These are phyloP conservation scores for Mystacides longicornis DNA, from an alignment of 2,888 invertebrate genomes.

Conservation along the genomic window DNA sequence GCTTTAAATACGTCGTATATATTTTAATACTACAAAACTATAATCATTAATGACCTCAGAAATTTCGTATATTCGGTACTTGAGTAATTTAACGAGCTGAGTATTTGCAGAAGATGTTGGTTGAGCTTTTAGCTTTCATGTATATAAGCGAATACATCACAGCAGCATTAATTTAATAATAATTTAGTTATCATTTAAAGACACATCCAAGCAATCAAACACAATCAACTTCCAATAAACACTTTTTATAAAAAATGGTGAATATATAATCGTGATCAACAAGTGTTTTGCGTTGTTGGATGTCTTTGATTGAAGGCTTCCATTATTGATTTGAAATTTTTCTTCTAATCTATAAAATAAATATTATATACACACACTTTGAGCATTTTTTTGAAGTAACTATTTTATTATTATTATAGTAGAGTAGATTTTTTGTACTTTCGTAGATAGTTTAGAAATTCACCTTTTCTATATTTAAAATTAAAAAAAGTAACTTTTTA, in stretches of 20 bases:
- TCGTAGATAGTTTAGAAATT: neutral
- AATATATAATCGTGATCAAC: too few species aligned
- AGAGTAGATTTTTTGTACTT: neutral
- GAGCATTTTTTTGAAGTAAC: neutral
- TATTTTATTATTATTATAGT: neutral
- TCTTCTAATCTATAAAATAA: neutral
- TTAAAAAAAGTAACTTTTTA: too few species aligned
- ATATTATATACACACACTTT: conserved; percentile 2
- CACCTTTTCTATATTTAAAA: too few species aligned
- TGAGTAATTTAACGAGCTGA: too few species aligned
- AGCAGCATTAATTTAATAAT: conserved; percentile 20
- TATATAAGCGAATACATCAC: conserved; percentile 24
- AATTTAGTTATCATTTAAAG: too few species aligned
- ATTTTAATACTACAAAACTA: neutral
- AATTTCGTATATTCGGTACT: too few species aligned
- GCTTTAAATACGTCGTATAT: conserved; percentile 5
- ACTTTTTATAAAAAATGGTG: too few species aligned
- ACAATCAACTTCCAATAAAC: too few species aligned
- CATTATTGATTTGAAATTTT: too few species aligned
- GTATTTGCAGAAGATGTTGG: conserved; percentile 9
- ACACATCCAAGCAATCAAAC: too few species aligned
- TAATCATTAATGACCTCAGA: conserved; percentile 6
- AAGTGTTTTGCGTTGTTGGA: too few species aligned
- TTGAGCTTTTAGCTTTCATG: conserved; percentile 21
- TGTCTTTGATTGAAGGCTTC: neutral